phyloP scores from a whole-genome alignment of 2,113 vertebrate genomes.

The Myiopsitta monachus region DNA sequence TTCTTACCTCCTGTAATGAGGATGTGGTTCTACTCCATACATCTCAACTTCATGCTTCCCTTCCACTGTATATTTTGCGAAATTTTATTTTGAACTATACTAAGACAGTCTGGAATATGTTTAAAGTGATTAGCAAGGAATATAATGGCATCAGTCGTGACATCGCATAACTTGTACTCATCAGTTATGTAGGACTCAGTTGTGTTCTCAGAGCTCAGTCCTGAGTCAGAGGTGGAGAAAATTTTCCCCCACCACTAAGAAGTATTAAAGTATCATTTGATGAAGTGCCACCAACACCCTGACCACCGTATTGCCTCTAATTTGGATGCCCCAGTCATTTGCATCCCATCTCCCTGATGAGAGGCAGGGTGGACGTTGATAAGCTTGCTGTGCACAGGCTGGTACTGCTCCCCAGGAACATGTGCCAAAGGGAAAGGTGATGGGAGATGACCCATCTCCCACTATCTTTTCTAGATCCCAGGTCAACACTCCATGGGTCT shows the following conservation, averaged over 20 bases:
- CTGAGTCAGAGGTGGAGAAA: not conserved
- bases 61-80: not conserved
- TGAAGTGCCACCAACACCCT: not conserved
- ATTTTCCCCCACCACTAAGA: not conserved
- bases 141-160: not conserved
- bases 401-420: not conserved
- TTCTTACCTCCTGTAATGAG: not conserved
- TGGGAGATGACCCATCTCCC: not conserved
- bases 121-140: not conserved
- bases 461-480: not conserved
- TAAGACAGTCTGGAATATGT: not conserved
- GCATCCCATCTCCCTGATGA: not conserved
- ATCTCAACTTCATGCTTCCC: not conserved
- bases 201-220: not conserved
- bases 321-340: too few species aligned
- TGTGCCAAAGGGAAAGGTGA: not conserved
- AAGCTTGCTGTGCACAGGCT: not conserved
- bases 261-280: not conserved
- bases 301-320: not conserved
- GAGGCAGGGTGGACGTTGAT: not conserved
- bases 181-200: not conserved
- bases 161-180: not conserved
- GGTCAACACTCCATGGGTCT: not conserved
- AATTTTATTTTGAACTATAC: not conserved
- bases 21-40: not conserved